Conservation (phyloP, 2,113 vertebrate genomes). For the Zosterops pallidus region DNA sequence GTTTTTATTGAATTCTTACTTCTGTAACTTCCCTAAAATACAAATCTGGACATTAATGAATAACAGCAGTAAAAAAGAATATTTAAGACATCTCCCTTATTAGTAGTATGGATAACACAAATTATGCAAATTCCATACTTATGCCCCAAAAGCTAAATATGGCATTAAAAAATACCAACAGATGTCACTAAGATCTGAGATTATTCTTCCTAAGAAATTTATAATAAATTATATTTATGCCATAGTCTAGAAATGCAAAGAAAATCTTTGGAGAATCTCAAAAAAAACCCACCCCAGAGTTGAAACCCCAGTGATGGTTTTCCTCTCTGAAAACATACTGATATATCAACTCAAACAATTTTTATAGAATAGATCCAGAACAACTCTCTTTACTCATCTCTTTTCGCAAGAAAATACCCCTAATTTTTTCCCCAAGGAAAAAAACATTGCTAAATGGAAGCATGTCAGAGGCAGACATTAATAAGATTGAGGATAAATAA, state of each 20-base stretch:
- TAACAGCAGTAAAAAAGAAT: not conserved
- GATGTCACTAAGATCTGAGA: not conserved
- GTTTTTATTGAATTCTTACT: conserved; percentile 91
- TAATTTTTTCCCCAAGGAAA: not conserved
- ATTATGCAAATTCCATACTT: not conserved
- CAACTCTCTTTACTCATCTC: not conserved
- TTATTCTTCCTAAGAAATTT: not conserved
- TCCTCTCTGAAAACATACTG: not conserved
- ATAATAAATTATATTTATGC: not conserved
- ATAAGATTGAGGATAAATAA: not conserved
- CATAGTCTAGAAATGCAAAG: not conserved
- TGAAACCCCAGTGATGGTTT: not conserved
- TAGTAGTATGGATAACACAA: not conserved
- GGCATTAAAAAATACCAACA: not conserved
- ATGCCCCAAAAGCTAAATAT: not conserved
- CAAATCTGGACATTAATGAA: conserved; percentile 15
- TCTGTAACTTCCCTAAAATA: conserved; percentile 87
- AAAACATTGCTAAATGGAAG: not conserved
- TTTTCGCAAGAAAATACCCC: not conserved
- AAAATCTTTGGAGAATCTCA: not conserved
- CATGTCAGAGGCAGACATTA: not conserved
- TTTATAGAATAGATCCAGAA: not conserved
- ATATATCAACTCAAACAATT: not conserved
- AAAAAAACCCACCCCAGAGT: not conserved
- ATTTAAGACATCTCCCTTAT: not conserved